Percentiles rank a stretch among this genome's conserved stretches.
phyloP scores from a whole-genome alignment of 2,888 invertebrate species.

The Tipula unca region DNA sequence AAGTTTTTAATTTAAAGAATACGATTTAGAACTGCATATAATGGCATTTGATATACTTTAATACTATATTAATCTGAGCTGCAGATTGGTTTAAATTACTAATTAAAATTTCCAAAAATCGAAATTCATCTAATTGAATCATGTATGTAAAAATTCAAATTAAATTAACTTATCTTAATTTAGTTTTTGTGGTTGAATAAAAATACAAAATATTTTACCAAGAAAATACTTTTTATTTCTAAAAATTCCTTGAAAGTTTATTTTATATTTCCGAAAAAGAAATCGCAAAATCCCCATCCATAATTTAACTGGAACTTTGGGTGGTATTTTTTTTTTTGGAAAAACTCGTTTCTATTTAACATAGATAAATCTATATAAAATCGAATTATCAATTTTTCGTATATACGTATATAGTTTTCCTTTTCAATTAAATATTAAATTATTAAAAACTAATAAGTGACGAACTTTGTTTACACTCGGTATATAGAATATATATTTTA shows the following conservation, averaged over 20 bases:
- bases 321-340: background rate
- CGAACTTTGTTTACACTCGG: background rate
- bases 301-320: background rate
- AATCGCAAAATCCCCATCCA: background rate
- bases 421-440: background rate
- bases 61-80: too few relatives aligned
- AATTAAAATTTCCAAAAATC: background rate
- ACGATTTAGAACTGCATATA: too few relatives aligned
- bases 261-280: background rate
- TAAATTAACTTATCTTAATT: background rate
- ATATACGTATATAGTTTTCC: background rate
- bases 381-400: background rate
- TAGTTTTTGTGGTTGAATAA: background rate
- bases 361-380: background rate
- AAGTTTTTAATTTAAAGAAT: too few relatives aligned
- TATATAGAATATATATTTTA: background rate
- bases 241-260: background rate
- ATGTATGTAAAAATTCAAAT: background rate
- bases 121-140: background rate
- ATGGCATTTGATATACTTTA: too few relatives aligned
- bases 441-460: background rate
- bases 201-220: background rate
- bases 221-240: background rate
- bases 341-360: background rate
- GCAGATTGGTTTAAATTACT: background rate